Percentiles rank a stretch among this genome's conserved stretches.
Evolutionary conservation across 2,797 vertebrate genomes (phyloP).

Genomic region (Anguilla obscura): DNA sequence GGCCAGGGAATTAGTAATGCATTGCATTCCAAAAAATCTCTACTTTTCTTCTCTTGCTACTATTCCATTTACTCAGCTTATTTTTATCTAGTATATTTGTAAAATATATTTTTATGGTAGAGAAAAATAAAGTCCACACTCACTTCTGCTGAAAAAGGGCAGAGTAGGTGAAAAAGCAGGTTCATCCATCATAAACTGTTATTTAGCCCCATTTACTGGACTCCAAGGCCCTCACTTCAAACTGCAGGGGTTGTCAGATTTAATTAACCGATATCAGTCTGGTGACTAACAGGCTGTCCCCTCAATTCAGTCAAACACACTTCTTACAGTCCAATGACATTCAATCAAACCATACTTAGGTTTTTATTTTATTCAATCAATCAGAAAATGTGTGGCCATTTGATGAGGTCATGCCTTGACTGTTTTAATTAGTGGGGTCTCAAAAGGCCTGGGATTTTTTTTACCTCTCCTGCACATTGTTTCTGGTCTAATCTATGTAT

Average conservation of each 20-base stretch:
- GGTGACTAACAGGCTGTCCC: conserved; percentile 1
- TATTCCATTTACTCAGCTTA: neutral
- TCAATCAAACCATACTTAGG: conserved; percentile 4
- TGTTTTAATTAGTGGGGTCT: neutral
- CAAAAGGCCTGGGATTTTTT: neutral
- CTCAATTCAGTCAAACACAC: neutral
- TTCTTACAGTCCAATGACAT: neutral
- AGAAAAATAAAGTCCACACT: neutral
- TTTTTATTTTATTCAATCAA: neutral
- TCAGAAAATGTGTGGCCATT: neutral
- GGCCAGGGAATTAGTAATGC: neutral
- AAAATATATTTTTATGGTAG: neutral
- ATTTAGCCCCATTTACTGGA: neutral
- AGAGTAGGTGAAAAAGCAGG: neutral
- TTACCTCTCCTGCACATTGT: neutral
- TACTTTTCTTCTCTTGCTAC: neutral
- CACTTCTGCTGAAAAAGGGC: neutral
- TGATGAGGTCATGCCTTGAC: neutral
- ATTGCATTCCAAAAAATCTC: neutral
- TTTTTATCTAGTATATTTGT: neutral
- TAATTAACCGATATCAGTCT: neutral
- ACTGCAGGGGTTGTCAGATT: neutral
- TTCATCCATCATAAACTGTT: neutral
- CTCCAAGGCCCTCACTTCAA: neutral
- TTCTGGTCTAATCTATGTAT: neutral